Evolutionary conservation across 2,113 vertebrate species (phyloP).

Genomic region (Oreochromis niloticus): DNA sequence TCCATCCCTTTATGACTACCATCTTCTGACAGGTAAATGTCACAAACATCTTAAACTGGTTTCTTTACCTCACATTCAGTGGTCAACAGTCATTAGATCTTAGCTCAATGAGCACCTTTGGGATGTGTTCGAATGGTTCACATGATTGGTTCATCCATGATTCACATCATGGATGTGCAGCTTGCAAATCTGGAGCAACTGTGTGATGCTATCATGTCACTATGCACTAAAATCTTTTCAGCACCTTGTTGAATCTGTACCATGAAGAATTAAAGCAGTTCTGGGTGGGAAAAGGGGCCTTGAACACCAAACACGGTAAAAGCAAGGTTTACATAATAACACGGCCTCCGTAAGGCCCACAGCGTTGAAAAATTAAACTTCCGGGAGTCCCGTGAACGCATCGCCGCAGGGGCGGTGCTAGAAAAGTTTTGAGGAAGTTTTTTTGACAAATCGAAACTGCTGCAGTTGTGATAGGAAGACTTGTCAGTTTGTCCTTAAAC

Average conservation of each 20-base stretch:
- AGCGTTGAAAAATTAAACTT: fast-evolving
- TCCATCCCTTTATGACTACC: background rate
- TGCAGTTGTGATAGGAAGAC: background rate
- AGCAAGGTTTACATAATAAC: background rate
- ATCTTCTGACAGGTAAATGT: background rate
- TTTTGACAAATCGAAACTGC: conserved; percentile 5
- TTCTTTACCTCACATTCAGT: background rate
- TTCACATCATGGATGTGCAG: background rate
- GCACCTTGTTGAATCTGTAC: background rate
- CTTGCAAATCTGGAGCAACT: background rate
- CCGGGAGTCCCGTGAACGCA: background rate
- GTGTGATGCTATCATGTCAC: background rate
- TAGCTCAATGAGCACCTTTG: background rate
- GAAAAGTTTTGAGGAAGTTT: conserved; percentile 56
- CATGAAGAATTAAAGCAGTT: background rate
- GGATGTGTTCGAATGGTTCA: background rate
- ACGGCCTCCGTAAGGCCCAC: background rate
- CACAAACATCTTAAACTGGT: background rate
- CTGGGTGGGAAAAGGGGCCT: too few species aligned
- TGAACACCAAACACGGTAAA: background rate
- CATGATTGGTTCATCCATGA: background rate
- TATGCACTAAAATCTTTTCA: background rate
- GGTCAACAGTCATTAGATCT: background rate
- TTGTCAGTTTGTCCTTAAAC: background rate
- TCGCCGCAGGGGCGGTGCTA: conserved; percentile 8